Evolutionary conservation across 2,888 invertebrate genomes (phyloP).

Genomic region (Chirona hameri): DNA sequence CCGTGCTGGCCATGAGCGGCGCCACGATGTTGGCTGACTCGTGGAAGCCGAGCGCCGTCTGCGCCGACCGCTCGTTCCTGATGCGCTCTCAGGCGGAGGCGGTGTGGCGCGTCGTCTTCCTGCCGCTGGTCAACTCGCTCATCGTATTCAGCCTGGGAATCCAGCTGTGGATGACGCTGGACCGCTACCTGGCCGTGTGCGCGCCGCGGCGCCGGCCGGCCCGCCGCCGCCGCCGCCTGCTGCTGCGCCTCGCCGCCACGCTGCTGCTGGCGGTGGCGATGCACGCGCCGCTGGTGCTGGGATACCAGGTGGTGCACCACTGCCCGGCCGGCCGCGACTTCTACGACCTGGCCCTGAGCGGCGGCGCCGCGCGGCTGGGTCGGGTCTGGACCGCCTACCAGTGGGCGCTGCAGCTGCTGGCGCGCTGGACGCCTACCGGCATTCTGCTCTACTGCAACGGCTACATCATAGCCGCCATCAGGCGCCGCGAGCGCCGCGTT

Average conservation of each 20-base stretch:
- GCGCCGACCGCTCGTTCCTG: not conserved
- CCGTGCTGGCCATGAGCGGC: not conserved
- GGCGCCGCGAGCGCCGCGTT: not conserved
- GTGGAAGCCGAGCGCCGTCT: not conserved
- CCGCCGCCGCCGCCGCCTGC: not conserved
- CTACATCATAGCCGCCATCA: not conserved
- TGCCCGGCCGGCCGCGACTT: not conserved
- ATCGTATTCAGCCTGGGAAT: not conserved
- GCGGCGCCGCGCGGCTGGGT: not conserved
- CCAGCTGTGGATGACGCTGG: constrained; percentile 4
- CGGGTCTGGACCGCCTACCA: not conserved
- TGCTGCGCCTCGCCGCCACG: not conserved
- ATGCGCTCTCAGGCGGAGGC: not conserved
- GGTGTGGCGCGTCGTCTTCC: not conserved
- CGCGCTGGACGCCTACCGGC: not conserved
- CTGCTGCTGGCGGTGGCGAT: not conserved
- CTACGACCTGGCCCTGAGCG: not conserved
- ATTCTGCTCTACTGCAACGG: not conserved
- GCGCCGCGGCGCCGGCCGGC: not conserved
- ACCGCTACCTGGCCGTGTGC: constrained; percentile 2
- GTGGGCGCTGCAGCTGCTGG: constrained; percentile 12
- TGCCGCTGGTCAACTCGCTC: not conserved
- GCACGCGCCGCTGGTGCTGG: not conserved
- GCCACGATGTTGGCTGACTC: not conserved
- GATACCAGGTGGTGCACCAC: not conserved